These are phyloP conservation scores for Metallyticus violacea DNA, from an alignment of 2,888 invertebrate genomes.

Conservation along the genomic window DNA sequence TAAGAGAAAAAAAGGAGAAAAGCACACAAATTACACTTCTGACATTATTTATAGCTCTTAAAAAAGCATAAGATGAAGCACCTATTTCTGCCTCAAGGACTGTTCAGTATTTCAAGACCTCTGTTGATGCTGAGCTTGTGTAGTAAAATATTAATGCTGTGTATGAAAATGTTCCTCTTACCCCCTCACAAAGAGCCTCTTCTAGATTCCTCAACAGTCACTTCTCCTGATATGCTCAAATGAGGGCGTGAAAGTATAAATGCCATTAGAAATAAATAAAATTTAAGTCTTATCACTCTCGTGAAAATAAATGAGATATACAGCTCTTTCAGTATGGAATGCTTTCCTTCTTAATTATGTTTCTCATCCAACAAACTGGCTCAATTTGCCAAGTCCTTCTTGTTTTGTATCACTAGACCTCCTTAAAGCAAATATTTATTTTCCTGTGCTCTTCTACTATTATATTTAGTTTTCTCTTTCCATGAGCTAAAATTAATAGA, in stretches of 20 bases:
- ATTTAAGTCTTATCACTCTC: background rate
- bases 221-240: background rate
- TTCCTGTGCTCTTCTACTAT: slow-evolving; percentile 3
- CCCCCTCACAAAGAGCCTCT: background rate
- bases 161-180: background rate
- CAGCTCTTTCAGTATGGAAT: background rate
- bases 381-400: background rate
- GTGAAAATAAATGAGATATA: background rate
- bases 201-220: background rate
- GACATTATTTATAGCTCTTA: background rate
- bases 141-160: background rate
- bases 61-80: background rate
- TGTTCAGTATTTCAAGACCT: background rate
- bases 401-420: background rate
- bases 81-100: background rate
- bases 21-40: background rate
- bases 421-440: background rate
- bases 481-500: background rate
- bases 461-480: background rate
- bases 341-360: background rate
- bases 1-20: background rate
- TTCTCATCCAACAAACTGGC: background rate
- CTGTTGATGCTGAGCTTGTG: background rate
- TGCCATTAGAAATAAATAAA: background rate
- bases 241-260: background rate